These are phyloP conservation scores for Pelobates fuscus DNA, from an alignment of 2,113 vertebrate genomes.

Conservation along the genomic window DNA sequence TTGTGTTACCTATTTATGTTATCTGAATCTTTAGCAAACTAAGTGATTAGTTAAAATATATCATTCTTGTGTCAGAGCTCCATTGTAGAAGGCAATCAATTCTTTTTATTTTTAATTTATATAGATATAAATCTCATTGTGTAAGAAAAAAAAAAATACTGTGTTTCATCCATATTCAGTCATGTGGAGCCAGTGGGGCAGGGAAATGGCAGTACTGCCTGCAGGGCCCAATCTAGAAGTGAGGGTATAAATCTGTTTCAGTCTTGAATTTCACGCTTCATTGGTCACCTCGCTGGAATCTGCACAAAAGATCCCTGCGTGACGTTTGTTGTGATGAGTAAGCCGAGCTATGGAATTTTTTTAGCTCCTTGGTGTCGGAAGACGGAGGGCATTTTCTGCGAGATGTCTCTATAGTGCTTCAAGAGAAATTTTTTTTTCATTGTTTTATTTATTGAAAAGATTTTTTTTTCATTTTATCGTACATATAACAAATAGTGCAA, in stretches of 20 bases:
- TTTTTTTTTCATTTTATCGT: too few species aligned
- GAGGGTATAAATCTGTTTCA: conserved; percentile 48
- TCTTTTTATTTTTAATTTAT: too few species aligned
- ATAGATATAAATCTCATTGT: not conserved
- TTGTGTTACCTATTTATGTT: too few species aligned
- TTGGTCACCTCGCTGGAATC: conserved; percentile 36
- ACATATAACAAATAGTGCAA: too few species aligned
- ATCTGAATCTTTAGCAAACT: too few species aligned
- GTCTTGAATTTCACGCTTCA: conserved; percentile 48
- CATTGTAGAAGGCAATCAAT: too few species aligned
- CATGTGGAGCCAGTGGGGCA: not conserved
- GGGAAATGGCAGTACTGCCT: conserved; percentile 17
- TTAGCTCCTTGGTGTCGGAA: conserved; percentile 9
- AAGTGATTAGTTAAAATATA: too few species aligned
- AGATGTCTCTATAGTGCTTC: too few species aligned
- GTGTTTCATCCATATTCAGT: not conserved
- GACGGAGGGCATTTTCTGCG: not conserved
- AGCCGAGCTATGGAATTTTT: conserved; percentile 12
- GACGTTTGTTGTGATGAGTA: conserved; percentile 52
- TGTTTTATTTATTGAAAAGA: too few species aligned
- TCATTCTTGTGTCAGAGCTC: too few species aligned
- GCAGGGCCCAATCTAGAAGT: conserved; percentile 39
- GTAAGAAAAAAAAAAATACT: not conserved
- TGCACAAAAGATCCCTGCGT: conserved; percentile 45
- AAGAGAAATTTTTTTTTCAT: too few species aligned